Conservation (phyloP, 2,797 vertebrate species). For the Microctenopoma stevenorrisi region DNA sequence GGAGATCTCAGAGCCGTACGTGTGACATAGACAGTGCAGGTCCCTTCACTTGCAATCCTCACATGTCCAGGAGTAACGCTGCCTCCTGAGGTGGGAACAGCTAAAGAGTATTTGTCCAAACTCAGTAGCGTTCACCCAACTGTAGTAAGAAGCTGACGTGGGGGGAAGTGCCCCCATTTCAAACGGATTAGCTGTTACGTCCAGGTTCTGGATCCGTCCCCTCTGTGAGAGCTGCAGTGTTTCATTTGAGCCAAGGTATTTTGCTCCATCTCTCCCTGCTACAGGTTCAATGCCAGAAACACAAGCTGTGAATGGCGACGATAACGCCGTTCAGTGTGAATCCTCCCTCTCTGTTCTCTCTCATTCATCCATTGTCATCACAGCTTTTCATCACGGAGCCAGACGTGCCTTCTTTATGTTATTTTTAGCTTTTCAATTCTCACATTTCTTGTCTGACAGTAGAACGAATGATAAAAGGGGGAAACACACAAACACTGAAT, state of each 20-base stretch:
- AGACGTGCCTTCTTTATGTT: constrained; percentile 84
- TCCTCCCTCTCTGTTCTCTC: constrained; percentile 16
- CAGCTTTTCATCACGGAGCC: constrained; percentile 72
- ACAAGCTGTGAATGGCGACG: constrained; percentile 57
- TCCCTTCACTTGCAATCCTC: constrained; percentile 2
- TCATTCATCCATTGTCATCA: constrained; percentile 51
- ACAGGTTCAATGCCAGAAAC: constrained; percentile 53
- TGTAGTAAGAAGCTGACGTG: background rate
- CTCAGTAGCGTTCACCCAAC: background rate
- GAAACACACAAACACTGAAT: constrained; percentile 46
- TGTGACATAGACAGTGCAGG: constrained; percentile 26
- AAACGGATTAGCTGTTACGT: constrained; percentile 19
- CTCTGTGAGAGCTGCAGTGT: constrained; percentile 18
- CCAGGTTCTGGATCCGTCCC: constrained; percentile 16
- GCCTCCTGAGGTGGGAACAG: constrained; percentile 15
- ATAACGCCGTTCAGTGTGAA: constrained; percentile 37
- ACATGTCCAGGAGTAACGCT: constrained; percentile 1
- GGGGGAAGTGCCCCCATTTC: background rate
- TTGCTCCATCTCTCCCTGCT: constrained; percentile 3
- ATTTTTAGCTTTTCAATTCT: constrained; percentile 74
- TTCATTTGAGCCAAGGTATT: constrained; percentile 36
- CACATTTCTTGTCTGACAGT: constrained; percentile 63
- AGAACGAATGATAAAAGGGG: constrained; percentile 47
- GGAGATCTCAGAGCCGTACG: constrained; percentile 18
- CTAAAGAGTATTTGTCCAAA: background rate